Conservation (phyloP, 2,113 vertebrate species). For the Hypanus sabinus region DNA sequence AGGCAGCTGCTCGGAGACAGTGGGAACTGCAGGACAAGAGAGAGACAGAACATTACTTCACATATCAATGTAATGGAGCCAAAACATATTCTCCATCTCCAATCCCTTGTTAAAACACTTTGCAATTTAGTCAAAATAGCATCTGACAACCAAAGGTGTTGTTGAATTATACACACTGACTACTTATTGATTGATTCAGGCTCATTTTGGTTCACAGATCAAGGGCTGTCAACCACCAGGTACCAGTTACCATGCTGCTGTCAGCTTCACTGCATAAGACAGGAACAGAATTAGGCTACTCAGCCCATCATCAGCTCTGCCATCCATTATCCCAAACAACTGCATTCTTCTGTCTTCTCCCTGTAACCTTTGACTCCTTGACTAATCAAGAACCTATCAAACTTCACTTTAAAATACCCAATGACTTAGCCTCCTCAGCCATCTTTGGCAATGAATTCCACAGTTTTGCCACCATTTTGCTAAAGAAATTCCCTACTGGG, state of each 20-base stretch:
- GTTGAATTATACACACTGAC: not conserved
- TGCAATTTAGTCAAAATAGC: not conserved
- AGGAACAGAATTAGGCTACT: too few relatives aligned
- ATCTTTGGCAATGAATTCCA: too few relatives aligned
- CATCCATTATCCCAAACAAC: too few relatives aligned
- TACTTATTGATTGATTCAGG: not conserved
- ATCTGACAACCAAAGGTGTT: not conserved
- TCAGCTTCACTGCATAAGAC: not conserved
- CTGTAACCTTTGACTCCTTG: too few relatives aligned
- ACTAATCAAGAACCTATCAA: too few relatives aligned
- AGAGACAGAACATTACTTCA: not conserved
- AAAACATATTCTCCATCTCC: not conserved
- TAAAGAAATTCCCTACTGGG: not conserved
- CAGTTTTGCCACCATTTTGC: too few relatives aligned
- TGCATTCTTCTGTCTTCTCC: too few relatives aligned
- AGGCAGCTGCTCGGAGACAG: constrained; percentile 88
- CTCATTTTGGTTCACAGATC: not conserved
- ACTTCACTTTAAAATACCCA: too few relatives aligned
- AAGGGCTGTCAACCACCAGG: not conserved
- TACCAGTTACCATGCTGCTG: not conserved
- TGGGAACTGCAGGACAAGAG: constrained; percentile 69
- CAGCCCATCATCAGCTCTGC: too few relatives aligned
- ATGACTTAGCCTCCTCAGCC: too few relatives aligned
- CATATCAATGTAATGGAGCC: not conserved
- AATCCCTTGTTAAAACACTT: not conserved